phyloP scores from a whole-genome alignment of 2,113 vertebrate species.

The Trichechus manatus region DNA sequence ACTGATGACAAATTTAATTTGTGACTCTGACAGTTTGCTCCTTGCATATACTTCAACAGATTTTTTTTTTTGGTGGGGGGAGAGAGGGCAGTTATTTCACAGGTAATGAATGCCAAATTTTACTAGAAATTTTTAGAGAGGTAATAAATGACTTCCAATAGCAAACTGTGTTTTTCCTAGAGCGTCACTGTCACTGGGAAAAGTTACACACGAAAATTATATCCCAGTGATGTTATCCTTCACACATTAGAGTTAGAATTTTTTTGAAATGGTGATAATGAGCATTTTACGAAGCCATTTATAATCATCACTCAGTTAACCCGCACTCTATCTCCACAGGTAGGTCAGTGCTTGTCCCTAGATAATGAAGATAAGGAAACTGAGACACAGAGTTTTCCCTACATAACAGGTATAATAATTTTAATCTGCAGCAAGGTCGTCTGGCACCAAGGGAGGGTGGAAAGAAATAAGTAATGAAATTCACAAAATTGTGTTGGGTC shows the following conservation, averaged over 20 bases:
- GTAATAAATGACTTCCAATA: constrained; percentile 9
- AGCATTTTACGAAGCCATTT: constrained; percentile 78
- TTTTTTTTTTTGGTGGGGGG: neutral
- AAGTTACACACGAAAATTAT: constrained; percentile 57
- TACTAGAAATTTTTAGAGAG: constrained; percentile 38
- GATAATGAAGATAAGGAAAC: constrained; percentile 77
- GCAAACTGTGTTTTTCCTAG: constrained; percentile 8
- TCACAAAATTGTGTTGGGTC: neutral
- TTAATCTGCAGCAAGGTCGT: constrained; percentile 45
- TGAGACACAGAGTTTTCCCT: constrained; percentile 51
- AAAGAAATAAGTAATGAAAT: neutral
- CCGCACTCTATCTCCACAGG: constrained; percentile 48
- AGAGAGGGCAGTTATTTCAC: neutral
- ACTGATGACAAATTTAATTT: constrained; percentile 83
- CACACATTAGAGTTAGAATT: constrained; percentile 40
- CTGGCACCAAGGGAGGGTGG: neutral
- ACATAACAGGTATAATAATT: constrained; percentile 63
- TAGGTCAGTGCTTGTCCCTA: constrained; percentile 66
- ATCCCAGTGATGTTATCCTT: constrained; percentile 19
- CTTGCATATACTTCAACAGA: constrained; percentile 54
- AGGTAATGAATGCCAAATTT: constrained; percentile 45
- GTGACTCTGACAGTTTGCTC: constrained; percentile 70
- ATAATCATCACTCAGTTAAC: constrained; percentile 72
- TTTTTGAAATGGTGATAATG: constrained; percentile 61
- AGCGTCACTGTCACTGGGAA: neutral